Evolutionary conservation across 2,113 vertebrate genomes (phyloP), one percentile per base, ranked within the genome.

Genomic region (Antechinus flavipes): DNA sequence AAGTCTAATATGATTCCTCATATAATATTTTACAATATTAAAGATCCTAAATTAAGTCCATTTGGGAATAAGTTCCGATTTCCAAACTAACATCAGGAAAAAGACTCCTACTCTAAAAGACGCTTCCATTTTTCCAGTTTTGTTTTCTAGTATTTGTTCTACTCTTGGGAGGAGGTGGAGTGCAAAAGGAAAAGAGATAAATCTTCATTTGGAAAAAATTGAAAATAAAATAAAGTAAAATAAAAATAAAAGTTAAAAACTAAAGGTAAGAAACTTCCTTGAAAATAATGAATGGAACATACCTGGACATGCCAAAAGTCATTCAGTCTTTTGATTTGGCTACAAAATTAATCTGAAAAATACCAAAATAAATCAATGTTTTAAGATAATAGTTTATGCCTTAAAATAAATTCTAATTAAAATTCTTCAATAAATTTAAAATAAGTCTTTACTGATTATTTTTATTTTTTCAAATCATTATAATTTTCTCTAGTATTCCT

Each of bases 301-400:
- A 84, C 68, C 68, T 84, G 68, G 68, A 84, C 68, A 84, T 84
- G 68, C 68, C 68, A 84, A 84, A 84, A 84, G 68, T 84, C 68
- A 84, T 84, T 84, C 68, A 84, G 68, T 84, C 68, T 84, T 84
- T 84, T 84, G 68, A 42, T 84, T 84, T 84, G 68, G 68, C 68
- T 84, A 84, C 68, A 84, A 84, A 84, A 84, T 84, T 84, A 84
- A 84, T 84, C 68, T 84, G 68, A 42, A 84, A 84, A 84, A 84
- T 84, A 84, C 19, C 68, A 84, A 84, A 84, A 84, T 84, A 84
- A 84, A 68, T 35, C 58, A 68, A 42, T 42, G 68, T 84, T 84
- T 84, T 84, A 84, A 84, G 68, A 84, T 84, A 84, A 84, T 42
- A 84, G 19, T 84, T 42, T 23, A 84, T 84, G 19, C 68, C 68